Percentiles rank a stretch among this genome's conserved stretches.
Evolutionary conservation across 2,888 invertebrate species (phyloP).

Genomic region (Dysmachus trigonus): DNA sequence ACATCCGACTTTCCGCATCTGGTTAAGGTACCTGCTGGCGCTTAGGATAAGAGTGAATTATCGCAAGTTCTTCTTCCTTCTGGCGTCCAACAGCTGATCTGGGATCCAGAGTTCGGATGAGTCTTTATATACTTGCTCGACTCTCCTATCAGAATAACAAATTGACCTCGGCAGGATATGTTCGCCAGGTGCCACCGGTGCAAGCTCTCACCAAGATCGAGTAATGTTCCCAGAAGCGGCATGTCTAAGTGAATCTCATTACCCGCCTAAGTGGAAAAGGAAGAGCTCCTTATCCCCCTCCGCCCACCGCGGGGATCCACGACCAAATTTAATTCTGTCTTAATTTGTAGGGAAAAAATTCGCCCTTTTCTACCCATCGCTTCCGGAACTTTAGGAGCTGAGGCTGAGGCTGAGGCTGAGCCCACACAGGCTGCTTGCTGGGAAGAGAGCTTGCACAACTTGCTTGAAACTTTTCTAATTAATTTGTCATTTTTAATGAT

Average conservation of each 20-base stretch:
- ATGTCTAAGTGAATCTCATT: conserved; percentile 32
- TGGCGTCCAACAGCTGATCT: background rate
- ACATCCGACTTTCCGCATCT: background rate
- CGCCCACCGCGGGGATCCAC: background rate
- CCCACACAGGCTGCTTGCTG: background rate
- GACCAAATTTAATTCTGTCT: conserved; percentile 11
- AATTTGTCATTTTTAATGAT: conserved; percentile 47
- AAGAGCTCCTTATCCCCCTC: background rate
- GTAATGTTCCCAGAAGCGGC: background rate
- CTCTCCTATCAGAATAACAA: conserved; percentile 6
- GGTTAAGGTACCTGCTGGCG: background rate
- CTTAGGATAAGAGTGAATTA: background rate
- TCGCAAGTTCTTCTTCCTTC: background rate
- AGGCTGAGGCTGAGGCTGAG: no score
- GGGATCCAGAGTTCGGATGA: background rate
- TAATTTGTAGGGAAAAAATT: conserved; percentile 2
- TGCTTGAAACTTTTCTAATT: conserved; percentile 45
- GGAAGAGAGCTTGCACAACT: background rate
- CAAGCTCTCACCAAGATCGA: background rate
- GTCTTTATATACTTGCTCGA: background rate
- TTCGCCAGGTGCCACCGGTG: background rate
- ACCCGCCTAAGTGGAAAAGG: conserved; percentile 20
- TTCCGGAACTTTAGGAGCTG: background rate
- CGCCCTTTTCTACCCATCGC: background rate
- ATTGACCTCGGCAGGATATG: background rate